Evolutionary conservation across 2,888 invertebrate species (phyloP).

Genomic region (Diaperis boleti): DNA sequence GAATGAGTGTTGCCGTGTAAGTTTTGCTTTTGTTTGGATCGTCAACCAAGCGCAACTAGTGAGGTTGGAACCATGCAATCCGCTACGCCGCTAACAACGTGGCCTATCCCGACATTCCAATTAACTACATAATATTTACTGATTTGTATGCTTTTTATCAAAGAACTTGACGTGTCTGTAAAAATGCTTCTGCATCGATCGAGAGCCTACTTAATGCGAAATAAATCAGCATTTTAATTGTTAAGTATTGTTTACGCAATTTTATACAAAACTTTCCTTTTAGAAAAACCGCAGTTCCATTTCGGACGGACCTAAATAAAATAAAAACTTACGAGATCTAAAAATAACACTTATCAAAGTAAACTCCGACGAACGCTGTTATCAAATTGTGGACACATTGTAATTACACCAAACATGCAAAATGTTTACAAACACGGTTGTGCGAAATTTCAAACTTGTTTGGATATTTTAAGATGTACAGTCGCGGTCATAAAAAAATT

Average conservation of each 20-base stretch:
- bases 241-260: background rate
- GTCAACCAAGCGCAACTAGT: constrained; percentile 60
- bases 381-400: too few species aligned
- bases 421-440: too few species aligned
- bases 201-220: constrained; percentile 6
- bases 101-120: constrained; percentile 57
- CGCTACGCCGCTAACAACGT: constrained; percentile 49
- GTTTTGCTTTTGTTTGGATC: constrained; percentile 56
- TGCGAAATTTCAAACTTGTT: too few species aligned
- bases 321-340: too few species aligned
- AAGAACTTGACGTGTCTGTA: background rate
- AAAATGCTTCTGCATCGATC: background rate
- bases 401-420: too few species aligned
- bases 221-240: constrained; percentile 7
- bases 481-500: too few species aligned
- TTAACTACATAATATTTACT: constrained; percentile 46
- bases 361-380: too few species aligned
- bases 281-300: background rate
- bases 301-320: too few species aligned
- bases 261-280: background rate
- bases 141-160: constrained; percentile 30
- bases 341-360: too few species aligned
- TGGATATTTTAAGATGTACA: too few species aligned
- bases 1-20: constrained; percentile 49
- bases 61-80: constrained; percentile 56